Base-by-base conservation (phyloP, 2,888 invertebrate species). In the Parasteatoda lunata region DNA sequence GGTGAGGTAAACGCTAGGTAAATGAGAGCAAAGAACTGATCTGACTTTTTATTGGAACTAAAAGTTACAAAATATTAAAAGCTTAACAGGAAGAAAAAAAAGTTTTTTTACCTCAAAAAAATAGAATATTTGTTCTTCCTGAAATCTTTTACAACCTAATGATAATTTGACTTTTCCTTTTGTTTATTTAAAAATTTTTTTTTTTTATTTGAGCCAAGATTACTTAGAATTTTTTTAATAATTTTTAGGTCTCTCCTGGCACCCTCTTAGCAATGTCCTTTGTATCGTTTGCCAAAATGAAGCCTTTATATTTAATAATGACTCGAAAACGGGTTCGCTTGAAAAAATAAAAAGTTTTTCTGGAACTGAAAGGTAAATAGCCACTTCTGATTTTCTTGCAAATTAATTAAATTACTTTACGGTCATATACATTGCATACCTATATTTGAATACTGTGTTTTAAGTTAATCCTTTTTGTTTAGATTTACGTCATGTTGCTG, bases 401-500 rank as follows among this genome's bases (percentile, higher is more conserved):
- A 73, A 64, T 45, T 64, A 13, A 15, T 64, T 6, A 48, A 47
- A 1, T 9, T 45, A n/a, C 15, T 75, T 59, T 64, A 5, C 3
- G 11, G 15, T 47, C 13, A 15, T 9, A 45, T 64, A 64, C 11
- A 47, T 7, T n/a, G 9, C 15, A 5, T 9, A n/a, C 49, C 11
- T 45, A n/a, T 68, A 54, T 52, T 52, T 68, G 5, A 15, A 68
- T 30, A 30, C 30, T 30, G 30, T 30, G 0, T 30, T 30, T 30
- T 30, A 30, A 45, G 48, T 47, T 3, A 15, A 71, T 49, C 52
- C 76, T 51, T 68, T 66, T n/a, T 13, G 7, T 71, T 73, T 71
- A 88, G 88, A 65, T 88, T 88, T 79, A 88, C 88, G 47, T 81
- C 88, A 73, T 88, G 88, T 79, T 88, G 88, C 76, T 88, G 88